Conservation (phyloP, 2,797 vertebrate genomes). For the Pitangus sulphuratus region DNA sequence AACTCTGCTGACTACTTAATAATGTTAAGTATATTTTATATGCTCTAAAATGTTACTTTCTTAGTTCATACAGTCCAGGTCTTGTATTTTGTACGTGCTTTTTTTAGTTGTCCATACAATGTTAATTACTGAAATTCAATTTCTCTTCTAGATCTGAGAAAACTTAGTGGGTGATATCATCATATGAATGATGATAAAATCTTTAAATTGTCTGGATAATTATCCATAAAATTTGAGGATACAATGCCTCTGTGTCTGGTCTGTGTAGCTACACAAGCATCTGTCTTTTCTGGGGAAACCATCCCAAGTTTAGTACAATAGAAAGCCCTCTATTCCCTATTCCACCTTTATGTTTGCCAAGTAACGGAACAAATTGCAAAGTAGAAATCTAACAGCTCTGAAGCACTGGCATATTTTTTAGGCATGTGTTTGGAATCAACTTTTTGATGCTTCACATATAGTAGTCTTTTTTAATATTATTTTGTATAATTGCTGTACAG, state of each 20-base stretch:
- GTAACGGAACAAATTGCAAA: conserved; percentile 44
- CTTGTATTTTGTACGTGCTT: neutral
- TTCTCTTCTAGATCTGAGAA: neutral
- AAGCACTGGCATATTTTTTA: conserved; percentile 36
- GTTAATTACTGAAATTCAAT: neutral
- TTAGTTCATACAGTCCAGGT: neutral
- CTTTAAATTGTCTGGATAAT: neutral
- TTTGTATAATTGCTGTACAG: neutral
- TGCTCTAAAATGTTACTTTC: neutral
- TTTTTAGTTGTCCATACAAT: neutral
- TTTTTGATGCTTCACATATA: conserved; percentile 46
- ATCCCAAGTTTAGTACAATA: neutral
- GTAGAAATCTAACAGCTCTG: conserved; percentile 1
- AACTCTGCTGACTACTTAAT: neutral
- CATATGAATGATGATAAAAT: neutral
- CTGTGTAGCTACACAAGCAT: neutral
- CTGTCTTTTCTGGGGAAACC: neutral
- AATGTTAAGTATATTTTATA: neutral
- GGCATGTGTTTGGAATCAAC: neutral
- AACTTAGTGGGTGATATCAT: neutral
- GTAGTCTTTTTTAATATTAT: neutral
- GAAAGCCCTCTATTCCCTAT: neutral
- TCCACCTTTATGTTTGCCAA: neutral
- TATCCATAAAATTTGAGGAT: neutral
- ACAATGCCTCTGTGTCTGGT: neutral